A percentile compares a stretch with the other conserved stretches of the same genome.
phyloP scores from a whole-genome alignment of 2,888 invertebrate genomes.

The Eupithecia vulgata region DNA sequence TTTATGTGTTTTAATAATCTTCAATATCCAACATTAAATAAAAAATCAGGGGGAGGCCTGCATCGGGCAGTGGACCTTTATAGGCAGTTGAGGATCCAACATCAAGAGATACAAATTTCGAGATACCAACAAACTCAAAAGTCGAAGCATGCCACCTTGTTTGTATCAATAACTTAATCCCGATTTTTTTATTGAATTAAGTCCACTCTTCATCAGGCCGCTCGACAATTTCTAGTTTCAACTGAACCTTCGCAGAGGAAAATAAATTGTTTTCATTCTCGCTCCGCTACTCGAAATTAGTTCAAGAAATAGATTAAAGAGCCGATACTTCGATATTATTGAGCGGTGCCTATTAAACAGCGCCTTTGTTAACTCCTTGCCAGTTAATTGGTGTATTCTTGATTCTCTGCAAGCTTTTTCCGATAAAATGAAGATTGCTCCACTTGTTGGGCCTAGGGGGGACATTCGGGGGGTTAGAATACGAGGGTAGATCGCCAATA shows the following conservation, averaged over 20 bases:
- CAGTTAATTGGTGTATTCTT: conserved; percentile 77
- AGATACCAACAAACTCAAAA: conserved; percentile 1
- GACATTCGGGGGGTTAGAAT: conserved; percentile 64
- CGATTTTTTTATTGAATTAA: conserved; percentile 4
- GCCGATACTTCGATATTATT: conserved; percentile 45
- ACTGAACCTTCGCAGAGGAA: conserved; percentile 14
- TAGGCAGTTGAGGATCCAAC: no score
- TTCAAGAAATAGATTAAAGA: conserved; percentile 41
- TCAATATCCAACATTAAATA: not conserved
- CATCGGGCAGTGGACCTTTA: no score
- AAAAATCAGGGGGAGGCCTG: no score
- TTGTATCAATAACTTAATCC: not conserved
- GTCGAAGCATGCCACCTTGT: not conserved
- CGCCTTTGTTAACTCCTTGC: conserved; percentile 63
- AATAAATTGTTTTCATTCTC: conserved; percentile 30
- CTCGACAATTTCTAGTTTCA: conserved; percentile 11
- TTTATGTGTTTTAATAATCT: not conserved
- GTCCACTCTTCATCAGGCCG: conserved; percentile 5
- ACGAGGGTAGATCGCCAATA: conserved; percentile 81
- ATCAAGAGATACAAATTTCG: not conserved
- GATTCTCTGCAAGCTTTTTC: conserved; percentile 73
- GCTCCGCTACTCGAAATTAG: conserved; percentile 30
- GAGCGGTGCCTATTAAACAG: conserved; percentile 51
- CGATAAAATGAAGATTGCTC: conserved; percentile 77
- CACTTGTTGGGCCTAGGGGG: conserved; percentile 66